Evolutionary conservation across 2,113 vertebrate species (phyloP).

Genomic region (Tachycineta bicolor): DNA sequence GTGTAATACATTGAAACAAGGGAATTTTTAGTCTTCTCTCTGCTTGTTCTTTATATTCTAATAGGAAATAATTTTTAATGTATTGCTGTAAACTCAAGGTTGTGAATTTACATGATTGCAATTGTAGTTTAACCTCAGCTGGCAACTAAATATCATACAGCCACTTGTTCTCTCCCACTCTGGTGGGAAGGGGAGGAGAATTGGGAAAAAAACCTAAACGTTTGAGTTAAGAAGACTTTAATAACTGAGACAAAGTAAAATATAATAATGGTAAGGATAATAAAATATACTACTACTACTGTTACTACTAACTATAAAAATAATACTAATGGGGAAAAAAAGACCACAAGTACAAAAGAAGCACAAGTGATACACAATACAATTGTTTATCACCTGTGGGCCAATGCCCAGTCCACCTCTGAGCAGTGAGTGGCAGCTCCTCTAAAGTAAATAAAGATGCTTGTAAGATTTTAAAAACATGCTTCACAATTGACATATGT

Average conservation of each 20-base stretch:
- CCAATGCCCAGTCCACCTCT: background rate
- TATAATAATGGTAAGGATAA: background rate
- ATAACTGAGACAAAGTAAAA: background rate
- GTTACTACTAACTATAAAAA: background rate
- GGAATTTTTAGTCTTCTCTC: background rate
- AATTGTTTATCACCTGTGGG: background rate
- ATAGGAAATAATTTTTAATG: background rate
- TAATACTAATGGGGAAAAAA: background rate
- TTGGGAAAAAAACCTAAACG: background rate
- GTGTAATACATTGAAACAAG: background rate
- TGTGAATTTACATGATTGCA: background rate
- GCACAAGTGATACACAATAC: background rate
- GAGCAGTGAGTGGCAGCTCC: rapidly evolving
- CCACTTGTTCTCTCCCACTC: background rate
- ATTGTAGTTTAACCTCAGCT: background rate
- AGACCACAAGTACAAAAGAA: background rate
- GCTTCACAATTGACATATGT: background rate
- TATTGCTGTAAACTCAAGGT: background rate
- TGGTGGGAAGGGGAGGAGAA: background rate
- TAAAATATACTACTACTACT: background rate
- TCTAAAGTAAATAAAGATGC: background rate
- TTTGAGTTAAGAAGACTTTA: background rate
- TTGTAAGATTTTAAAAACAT: background rate
- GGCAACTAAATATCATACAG: background rate
- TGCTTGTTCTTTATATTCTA: background rate